Percentiles rank a stretch among this genome's conserved stretches.
Evolutionary conservation across 2,797 vertebrate genomes (phyloP).

Genomic region (Sus cebifrons): DNA sequence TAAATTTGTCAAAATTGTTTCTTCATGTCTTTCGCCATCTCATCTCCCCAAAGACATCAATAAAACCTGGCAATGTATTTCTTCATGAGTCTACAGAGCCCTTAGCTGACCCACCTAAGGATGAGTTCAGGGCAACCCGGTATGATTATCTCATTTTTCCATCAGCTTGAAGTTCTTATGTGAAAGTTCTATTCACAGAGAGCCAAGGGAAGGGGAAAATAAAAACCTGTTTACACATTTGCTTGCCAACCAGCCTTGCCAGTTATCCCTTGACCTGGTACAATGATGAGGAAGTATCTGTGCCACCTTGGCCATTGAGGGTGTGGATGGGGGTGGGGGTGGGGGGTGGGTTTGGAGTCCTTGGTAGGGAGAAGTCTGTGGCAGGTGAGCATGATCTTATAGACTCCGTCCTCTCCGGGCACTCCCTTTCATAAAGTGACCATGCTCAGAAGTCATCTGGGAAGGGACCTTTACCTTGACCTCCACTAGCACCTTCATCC

Average conservation of each 20-base stretch:
- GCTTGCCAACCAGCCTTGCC: slow-evolving; percentile 88
- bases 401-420: not conserved
- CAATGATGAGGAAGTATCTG: slow-evolving; percentile 88
- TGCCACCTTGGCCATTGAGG: slow-evolving; percentile 70
- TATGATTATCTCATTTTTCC: slow-evolving; percentile 87
- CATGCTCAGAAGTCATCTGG: not conserved
- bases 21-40: slow-evolving; percentile 62
- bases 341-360: not conserved
- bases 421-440: not conserved
- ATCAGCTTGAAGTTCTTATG: slow-evolving; percentile 86
- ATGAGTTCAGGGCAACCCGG: slow-evolving; percentile 66
- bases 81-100: slow-evolving; percentile 67
- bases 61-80: slow-evolving; percentile 35
- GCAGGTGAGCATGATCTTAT: not conserved
- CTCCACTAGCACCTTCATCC: not conserved
- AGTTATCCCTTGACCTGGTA: slow-evolving; percentile 89
- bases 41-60: not conserved
- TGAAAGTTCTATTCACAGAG: slow-evolving; percentile 88
- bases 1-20: slow-evolving; percentile 60
- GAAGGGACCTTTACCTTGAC: not conserved
- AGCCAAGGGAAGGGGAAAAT: slow-evolving; percentile 84
- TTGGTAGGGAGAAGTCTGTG: not conserved
- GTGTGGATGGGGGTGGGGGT: not conserved
- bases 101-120: slow-evolving; percentile 68
- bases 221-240: slow-evolving; percentile 88